Evolutionary conservation across 92 coral and sea anemone genomes (phyloP).

Genomic region (Zoanthus solanderi): DNA sequence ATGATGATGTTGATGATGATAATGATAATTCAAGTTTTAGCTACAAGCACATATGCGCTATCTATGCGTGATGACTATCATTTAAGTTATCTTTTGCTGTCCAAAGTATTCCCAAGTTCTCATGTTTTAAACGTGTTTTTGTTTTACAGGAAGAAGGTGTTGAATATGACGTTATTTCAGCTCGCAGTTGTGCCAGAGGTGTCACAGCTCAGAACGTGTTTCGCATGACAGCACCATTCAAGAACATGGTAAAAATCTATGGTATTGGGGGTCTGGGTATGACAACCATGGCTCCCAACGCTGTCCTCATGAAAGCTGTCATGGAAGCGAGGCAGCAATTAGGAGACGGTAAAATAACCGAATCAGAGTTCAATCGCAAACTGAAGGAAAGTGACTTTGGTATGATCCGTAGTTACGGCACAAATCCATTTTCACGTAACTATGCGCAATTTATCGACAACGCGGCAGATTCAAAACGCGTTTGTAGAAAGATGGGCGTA

Average conservation of each 20-base stretch:
- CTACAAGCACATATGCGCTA: no score
- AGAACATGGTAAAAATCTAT: slow-evolving; percentile 32
- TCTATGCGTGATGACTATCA: no score
- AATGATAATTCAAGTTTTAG: no score
- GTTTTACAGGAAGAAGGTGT: slow-evolving; percentile 23
- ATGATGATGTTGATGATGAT: no score
- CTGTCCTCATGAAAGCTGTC: slow-evolving; percentile 39
- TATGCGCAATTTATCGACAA: slow-evolving; percentile 36
- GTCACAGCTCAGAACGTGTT: slow-evolving; percentile 38
- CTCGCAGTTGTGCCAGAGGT: slow-evolving; percentile 32
- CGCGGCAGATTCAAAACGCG: slow-evolving; percentile 31
- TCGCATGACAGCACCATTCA: slow-evolving; percentile 36
- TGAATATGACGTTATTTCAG: slow-evolving; percentile 27
- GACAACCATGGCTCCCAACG: slow-evolving; percentile 42
- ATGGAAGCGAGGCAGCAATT: slow-evolving; percentile 24
- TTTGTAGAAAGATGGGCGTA: slow-evolving; percentile 31
- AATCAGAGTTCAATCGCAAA: slow-evolving; percentile 19
- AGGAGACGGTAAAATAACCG: slow-evolving; percentile 22
- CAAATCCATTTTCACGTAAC: slow-evolving; percentile 35
- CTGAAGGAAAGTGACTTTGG: slow-evolving; percentile 29
- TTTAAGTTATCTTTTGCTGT: neutral
- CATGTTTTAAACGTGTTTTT: neutral
- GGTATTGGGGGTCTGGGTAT: slow-evolving; percentile 43
- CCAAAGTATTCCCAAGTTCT: neutral
- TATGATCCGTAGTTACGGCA: slow-evolving; percentile 17